Conservation (phyloP, 2,113 vertebrate genomes). For the Cochlearius cochlearius region DNA sequence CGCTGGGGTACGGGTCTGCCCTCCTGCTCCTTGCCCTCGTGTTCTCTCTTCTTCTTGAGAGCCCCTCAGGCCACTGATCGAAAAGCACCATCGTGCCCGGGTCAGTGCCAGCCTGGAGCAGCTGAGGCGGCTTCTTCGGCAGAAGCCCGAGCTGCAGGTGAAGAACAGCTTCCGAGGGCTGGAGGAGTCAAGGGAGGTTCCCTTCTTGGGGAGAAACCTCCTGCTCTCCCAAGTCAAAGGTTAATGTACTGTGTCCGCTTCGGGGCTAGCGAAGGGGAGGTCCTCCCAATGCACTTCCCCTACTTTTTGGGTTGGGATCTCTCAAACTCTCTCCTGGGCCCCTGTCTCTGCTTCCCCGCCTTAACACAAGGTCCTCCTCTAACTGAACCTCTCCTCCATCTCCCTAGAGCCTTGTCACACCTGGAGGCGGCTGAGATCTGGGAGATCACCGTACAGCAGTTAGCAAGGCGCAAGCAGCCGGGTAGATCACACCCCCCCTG, state of each 20-base stretch:
- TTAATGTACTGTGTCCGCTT: rapidly evolving
- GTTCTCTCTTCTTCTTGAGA: no score
- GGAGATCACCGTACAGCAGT: neutral
- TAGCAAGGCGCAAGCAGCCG: neutral
- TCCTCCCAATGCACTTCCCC: no score
- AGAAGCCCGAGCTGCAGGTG: neutral
- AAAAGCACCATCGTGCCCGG: neutral
- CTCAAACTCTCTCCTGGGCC: neutral
- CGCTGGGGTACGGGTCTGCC: neutral
- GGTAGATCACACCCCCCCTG: neutral
- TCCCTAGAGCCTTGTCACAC: neutral
- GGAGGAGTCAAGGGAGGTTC: neutral
- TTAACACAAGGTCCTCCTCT: neutral
- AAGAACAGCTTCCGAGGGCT: neutral
- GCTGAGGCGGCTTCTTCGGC: neutral
- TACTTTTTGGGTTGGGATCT: neutral
- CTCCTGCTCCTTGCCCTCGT: neutral
- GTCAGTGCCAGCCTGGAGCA: neutral
- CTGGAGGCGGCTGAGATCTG: neutral
- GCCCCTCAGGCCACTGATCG: neutral
- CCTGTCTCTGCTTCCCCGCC: neutral
- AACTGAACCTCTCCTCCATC: neutral
- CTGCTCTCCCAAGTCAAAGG: neutral
- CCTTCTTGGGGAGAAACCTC: neutral
- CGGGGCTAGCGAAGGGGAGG: rapidly evolving